These are phyloP conservation scores for Heliconius cydno DNA, from an alignment of 2,888 invertebrate species.

Conservation along the genomic window DNA sequence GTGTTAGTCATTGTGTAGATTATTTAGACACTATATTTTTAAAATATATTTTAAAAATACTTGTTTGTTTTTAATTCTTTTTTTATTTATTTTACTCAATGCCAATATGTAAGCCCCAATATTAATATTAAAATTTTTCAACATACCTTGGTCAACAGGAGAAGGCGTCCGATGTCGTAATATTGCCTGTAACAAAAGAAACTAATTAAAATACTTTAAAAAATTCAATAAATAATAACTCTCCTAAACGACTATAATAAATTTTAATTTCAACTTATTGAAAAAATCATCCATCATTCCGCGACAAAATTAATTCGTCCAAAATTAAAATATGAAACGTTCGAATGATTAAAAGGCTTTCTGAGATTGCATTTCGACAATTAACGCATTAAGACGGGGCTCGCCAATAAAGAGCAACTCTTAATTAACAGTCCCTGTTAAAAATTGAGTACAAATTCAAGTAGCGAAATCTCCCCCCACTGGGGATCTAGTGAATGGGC, in stretches of 20 bases:
- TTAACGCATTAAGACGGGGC: conserved; percentile 82
- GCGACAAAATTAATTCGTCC: conserved; percentile 58
- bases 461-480: conserved; percentile 69
- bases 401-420: conserved; percentile 80
- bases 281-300: conserved; percentile 63
- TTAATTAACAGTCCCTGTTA: conserved; percentile 82
- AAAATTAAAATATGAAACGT: conserved; percentile 78
- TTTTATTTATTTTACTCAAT: not conserved
- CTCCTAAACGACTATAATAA: conserved; percentile 25
- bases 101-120: not conserved
- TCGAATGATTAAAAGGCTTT: conserved; percentile 77
- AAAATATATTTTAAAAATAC: not conserved
- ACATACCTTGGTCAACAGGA: conserved; percentile 75
- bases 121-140: conserved; percentile 8
- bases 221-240: conserved; percentile 10
- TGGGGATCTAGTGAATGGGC: conserved; percentile 79
- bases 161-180: conserved; percentile 75
- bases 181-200: conserved; percentile 74
- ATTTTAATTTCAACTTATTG: conserved; percentile 53
- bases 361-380: conserved; percentile 83
- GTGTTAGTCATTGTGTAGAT: too few relatives aligned
- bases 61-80: not conserved
- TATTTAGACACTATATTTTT: too few relatives aligned
- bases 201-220: conserved; percentile 28
- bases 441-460: conserved; percentile 84